Conservation (phyloP, 2,797 vertebrate species). For the Pantherophis alleghaniensis region DNA sequence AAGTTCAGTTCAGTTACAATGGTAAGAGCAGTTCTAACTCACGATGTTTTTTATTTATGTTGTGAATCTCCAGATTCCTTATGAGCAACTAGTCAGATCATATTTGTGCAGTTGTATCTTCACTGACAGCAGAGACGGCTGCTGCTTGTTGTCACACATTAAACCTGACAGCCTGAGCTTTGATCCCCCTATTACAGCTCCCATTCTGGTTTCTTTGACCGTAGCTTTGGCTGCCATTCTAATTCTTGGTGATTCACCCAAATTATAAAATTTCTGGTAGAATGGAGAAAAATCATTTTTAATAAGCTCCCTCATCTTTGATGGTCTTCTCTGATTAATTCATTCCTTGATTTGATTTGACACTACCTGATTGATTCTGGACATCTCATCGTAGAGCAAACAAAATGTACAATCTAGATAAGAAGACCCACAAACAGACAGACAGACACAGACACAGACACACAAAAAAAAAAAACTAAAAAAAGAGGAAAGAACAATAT, state of each 20-base stretch:
- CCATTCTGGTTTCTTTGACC: not conserved
- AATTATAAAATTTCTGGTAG: not conserved
- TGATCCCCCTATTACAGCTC: not conserved
- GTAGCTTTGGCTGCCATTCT: not conserved
- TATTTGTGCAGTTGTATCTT: not conserved
- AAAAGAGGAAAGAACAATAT: not conserved
- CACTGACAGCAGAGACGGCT: not conserved
- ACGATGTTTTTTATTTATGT: no score
- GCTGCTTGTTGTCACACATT: not conserved
- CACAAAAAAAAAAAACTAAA: not conserved
- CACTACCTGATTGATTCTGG: not conserved
- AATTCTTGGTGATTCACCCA: not conserved
- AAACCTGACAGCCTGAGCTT: not conserved
- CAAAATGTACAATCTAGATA: not conserved
- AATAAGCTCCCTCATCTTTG: not conserved
- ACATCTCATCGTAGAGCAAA: not conserved
- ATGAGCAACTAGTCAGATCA: not conserved
- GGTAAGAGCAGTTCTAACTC: not conserved
- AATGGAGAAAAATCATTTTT: not conserved
- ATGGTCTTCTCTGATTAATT: not conserved
- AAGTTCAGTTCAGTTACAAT: not conserved
- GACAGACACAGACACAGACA: not conserved
- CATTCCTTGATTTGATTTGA: not conserved
- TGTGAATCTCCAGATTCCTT: no score
- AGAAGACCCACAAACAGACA: not conserved